These are phyloP conservation scores for Limonius californicus DNA, from an alignment of 1,140 invertebrate genomes.

Conservation along the genomic window DNA sequence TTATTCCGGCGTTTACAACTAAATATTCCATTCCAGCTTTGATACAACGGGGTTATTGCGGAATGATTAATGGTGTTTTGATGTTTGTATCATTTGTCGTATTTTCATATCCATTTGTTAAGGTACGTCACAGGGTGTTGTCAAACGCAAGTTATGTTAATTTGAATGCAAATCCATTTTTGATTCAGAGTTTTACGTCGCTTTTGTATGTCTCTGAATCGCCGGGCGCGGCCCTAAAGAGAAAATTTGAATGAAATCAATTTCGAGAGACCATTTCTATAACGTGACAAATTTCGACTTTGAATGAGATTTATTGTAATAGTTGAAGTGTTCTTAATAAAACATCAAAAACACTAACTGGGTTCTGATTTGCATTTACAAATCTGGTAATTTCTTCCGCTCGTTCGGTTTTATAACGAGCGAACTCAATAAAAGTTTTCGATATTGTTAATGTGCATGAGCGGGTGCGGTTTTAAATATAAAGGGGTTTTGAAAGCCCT, in stretches of 20 bases:
- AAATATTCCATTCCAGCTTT: background rate
- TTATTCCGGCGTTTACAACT: background rate
- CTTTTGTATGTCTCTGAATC: background rate
- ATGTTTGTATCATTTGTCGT: constrained; percentile 11
- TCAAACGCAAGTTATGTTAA: constrained; percentile 14
- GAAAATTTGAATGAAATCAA: constrained; percentile 1
- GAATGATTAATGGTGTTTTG: constrained; percentile 8
- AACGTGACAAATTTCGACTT: background rate
- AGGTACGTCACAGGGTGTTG: constrained; percentile 1
- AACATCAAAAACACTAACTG: constrained; percentile 4
- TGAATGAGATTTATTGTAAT: background rate
- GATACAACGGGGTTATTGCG: background rate
- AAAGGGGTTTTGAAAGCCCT: background rate
- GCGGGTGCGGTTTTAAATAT: background rate
- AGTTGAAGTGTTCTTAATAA: background rate
- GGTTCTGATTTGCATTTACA: no score
- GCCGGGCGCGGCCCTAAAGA: background rate
- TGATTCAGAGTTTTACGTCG: background rate
- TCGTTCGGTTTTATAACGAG: background rate
- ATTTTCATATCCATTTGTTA: constrained; percentile 10
- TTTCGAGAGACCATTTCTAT: background rate
- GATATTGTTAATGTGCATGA: background rate
- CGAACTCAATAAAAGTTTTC: constrained; percentile 13
- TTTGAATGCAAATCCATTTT: constrained; percentile 3
- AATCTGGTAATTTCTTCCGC: background rate